phyloP scores from a whole-genome alignment of 2,888 invertebrate species.

The Nephrotoma appendiculata region DNA sequence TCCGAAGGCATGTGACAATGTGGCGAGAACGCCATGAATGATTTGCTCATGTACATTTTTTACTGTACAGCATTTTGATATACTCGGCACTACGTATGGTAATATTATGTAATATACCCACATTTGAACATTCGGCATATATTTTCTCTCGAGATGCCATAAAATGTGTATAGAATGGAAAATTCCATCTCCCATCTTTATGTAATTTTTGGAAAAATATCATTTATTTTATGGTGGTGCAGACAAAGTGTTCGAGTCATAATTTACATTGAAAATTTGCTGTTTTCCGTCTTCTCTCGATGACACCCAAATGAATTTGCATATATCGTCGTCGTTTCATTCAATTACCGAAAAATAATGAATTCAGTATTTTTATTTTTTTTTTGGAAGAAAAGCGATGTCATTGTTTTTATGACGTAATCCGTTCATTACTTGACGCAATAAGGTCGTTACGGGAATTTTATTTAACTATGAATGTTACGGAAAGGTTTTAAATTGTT shows the following conservation, averaged over 20 bases:
- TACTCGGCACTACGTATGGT: background rate
- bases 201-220: background rate
- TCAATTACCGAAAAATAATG: background rate
- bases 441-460: background rate
- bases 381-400: background rate
- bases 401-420: background rate
- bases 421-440: background rate
- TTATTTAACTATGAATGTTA: background rate
- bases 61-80: background rate
- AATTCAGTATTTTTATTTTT: background rate
- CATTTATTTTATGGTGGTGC: background rate
- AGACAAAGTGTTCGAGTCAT: background rate
- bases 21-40: background rate
- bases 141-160: background rate
- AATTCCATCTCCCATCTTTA: background rate
- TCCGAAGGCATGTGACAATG: background rate
- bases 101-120: background rate
- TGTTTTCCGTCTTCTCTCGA: background rate
- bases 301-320: background rate
- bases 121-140: background rate
- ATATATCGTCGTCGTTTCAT: background rate
- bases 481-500: background rate
- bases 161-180: background rate
- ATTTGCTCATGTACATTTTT: background rate
- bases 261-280: background rate